Evolutionary conservation across 2,888 invertebrate species (phyloP), one percentile per base, ranked within the genome.

Genomic region (Melanargia galathea): DNA sequence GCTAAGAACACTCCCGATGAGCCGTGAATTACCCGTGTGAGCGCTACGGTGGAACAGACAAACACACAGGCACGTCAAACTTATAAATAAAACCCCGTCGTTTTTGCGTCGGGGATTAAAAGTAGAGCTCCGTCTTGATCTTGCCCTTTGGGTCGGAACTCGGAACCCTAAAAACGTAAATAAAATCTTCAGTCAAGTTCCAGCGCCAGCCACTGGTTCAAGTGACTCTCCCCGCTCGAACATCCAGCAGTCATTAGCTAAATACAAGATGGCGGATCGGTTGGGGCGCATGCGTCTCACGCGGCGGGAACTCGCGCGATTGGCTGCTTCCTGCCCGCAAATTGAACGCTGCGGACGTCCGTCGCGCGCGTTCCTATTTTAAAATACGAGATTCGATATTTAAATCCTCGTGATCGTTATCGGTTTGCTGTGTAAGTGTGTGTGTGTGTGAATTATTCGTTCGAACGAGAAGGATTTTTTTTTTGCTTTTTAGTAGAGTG

Each of bases 341-440:
- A 86, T 86, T 85, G 83, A 80, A 78, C 79, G 72, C 71, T 78
- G 77, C 85, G 86, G 85, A 85, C 82, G 84, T 86, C 86, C 85
- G 84, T 75, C 79, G 75, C 68, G 73, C 73, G 75, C 72, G 75
- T 71, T 72, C 69, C 70, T 67, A 71, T 73, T 72, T 71, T 68
- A 67, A 72, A 71, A 67, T 66, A 67, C 45, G 66, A 59, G 64
- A 67, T 59, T 51, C 59, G 59, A 59, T 68, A 57, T 46, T 62
- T 63, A 60, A 64, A 57, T 43, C 49, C 54, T 43, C 54, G 55
- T n/a, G 24, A 62, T 40, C 54, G 57, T 33, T 62, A 45, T 35
- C 20, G 10, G 52, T 54, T 64, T 35, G 35, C 51, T 60, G 48
- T 43, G 40, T 60, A 51, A 57, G 48, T 38, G 57, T 33, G 62